Base-by-base conservation (phyloP, 2,113 vertebrate genomes). In the Xiphophorus hellerii region DNA sequence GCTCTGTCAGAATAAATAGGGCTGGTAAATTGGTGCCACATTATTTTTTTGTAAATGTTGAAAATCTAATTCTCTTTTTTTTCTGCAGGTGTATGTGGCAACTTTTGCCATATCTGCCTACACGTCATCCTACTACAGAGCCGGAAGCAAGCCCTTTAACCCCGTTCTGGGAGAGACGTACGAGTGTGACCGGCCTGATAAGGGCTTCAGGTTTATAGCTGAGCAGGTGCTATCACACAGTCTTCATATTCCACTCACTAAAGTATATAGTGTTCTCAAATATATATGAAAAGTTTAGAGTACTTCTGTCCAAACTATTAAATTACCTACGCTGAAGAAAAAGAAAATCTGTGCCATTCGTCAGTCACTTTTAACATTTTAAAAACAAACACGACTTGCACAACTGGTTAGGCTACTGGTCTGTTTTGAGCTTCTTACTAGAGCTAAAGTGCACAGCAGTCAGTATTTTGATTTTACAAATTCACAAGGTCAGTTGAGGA, bases 121-220 rank as follows among this genome's bases (percentile, higher is more conserved):
- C 29, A 94, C 97, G 0, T 97, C 96, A 73, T 96, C 94, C 90
- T 96, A 95, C 90, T 95, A 95, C 87, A 92, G 98, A 78, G 97
- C 97, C 22, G 96, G 96, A 72, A 97, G 97, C 89, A 99, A 99
- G 82, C 98, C 98, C 11, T 99, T 99, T 83, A 99, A 99, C 84
- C 98, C 98, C 0, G 95, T 99, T 51, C 96, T 99, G 48, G 98
- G 98, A 90, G 98, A 99, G 91, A 98, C 97, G 0, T 99, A 96
- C 5, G 98, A 99, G 93, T 98, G 96, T 82, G 87, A 96, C 77
- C 94, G 95, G 35, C 95, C 97, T 66, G 98, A 99, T 85, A 96
- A 96, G 76, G 95, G 95, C 84, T 97, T 98, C 95, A 93, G 83
- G 65, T 99, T 96, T 89, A 96, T 99, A 85, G 96, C 97, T 0